Base-by-base conservation (phyloP, 2,888 invertebrate species). In the Mesorhabditis sp. region DNA sequence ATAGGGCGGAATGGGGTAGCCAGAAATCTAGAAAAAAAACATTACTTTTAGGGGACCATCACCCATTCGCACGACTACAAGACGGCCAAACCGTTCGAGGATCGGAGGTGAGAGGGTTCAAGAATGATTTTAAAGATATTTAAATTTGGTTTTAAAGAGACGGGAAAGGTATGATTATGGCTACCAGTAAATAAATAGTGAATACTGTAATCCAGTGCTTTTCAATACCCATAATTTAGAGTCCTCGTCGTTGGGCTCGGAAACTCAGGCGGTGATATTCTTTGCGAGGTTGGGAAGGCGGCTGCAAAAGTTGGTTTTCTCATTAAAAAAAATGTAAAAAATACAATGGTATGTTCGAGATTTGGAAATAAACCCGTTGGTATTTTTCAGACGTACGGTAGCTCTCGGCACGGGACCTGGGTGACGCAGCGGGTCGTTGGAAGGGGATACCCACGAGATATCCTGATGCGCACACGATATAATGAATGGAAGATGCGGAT, bases 231-330 rank as follows among this genome's bases (percentile, higher is more conserved):
- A 28, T 28, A 28, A 13, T 28, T 64, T 13, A 45, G 62, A 50
- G 86, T 87, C 4, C 76, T 87, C 0, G 78, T 87, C 13, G 83
- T 87, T 4, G 87, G 87, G 79, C 76, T 86, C 43, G 87, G 87
- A 3, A 87, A 87, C 72, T 87, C 87, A 1, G 87, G 86, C 7
- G 85, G 83, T 7, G 87, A 87, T 70, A 86, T 86, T 62, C 86
- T 87, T 10, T 85, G 85, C 5, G 87, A 87, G 67, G 67, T 86
- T 50, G 86, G 80, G 74, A n/a, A 81, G 84, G 5, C 79, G 4
- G 77, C 80, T 42, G 72, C 72, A 65, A 67, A 80, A 63, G 78
- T 76, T n/a, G 6, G 62, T 43, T 62, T 4, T 62, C 13, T 50
- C n/a, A 50, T 50, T n/a, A 2, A 50, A n/a, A 10, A 13, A 50